Evolutionary conservation across 2,888 invertebrate genomes (phyloP).

Genomic region (Archaeoteleia sp.): DNA sequence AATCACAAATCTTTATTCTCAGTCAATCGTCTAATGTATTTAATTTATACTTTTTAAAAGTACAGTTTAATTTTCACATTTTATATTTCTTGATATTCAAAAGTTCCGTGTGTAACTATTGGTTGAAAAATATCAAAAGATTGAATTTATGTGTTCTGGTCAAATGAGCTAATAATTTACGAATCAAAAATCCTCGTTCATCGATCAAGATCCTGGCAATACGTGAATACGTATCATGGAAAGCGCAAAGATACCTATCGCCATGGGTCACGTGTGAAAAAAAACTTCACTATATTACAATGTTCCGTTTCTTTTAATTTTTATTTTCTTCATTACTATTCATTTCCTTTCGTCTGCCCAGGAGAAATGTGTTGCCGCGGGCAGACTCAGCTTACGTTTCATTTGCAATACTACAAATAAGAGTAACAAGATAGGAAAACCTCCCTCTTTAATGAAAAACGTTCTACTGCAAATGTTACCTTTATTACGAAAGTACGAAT

Average conservation of each 20-base stretch:
- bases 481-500: conserved; percentile 60
- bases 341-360: conserved; percentile 34
- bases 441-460: conserved; percentile 56
- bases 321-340: conserved; percentile 25
- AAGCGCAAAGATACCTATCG: conserved; percentile 6
- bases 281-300: conserved; percentile 13
- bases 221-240: conserved; percentile 28
- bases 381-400: conserved; percentile 36
- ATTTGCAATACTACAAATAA: conserved; percentile 36
- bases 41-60: too few relatives aligned
- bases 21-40: too few relatives aligned
- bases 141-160: too few relatives aligned
- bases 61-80: too few relatives aligned
- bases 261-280: conserved; percentile 16
- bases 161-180: conserved; percentile 54
- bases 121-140: too few relatives aligned
- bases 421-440: conserved; percentile 37
- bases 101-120: too few relatives aligned
- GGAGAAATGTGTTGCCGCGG: conserved; percentile 27
- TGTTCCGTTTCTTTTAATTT: conserved; percentile 23
- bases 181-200: conserved; percentile 60
- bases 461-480: conserved; percentile 74
- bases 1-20: too few relatives aligned
- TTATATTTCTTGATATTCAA: too few relatives aligned
- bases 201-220: conserved; percentile 55